A percentile compares a stretch with the other conserved stretches of the same genome.
Evolutionary conservation across 2,113 vertebrate species (phyloP).

Genomic region (Ariopsis seemanni): DNA sequence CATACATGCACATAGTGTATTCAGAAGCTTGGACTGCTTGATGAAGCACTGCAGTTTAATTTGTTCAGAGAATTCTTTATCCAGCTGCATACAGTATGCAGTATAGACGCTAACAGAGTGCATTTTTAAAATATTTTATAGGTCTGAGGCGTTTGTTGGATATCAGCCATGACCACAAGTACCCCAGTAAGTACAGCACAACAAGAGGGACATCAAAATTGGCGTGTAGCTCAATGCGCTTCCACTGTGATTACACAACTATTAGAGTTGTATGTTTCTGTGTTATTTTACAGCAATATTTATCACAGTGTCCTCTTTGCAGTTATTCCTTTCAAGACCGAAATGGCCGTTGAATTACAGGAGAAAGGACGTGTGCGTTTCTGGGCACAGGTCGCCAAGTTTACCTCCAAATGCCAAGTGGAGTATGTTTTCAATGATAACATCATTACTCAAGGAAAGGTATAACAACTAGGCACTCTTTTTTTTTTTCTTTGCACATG

Average conservation of each 20-base stretch:
- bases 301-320: constrained; percentile 17
- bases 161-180: constrained; percentile 89
- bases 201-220: neutral
- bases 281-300: neutral
- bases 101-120: neutral
- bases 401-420: constrained; percentile 82
- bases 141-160: constrained; percentile 90
- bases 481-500: neutral
- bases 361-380: constrained; percentile 96
- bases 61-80: neutral
- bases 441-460: constrained; percentile 86
- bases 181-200: constrained; percentile 81
- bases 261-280: neutral
- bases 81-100: neutral
- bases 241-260: neutral
- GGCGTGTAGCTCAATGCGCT: neutral
- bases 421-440: constrained; percentile 90
- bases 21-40: neutral
- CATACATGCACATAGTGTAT: neutral
- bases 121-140: constrained; percentile 61
- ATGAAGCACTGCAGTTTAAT: neutral
- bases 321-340: constrained; percentile 87
- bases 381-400: constrained; percentile 91
- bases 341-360: constrained; percentile 90
- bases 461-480: constrained; percentile 54